Conservation (phyloP, 2,113 vertebrate species). For the Octodon degus region DNA sequence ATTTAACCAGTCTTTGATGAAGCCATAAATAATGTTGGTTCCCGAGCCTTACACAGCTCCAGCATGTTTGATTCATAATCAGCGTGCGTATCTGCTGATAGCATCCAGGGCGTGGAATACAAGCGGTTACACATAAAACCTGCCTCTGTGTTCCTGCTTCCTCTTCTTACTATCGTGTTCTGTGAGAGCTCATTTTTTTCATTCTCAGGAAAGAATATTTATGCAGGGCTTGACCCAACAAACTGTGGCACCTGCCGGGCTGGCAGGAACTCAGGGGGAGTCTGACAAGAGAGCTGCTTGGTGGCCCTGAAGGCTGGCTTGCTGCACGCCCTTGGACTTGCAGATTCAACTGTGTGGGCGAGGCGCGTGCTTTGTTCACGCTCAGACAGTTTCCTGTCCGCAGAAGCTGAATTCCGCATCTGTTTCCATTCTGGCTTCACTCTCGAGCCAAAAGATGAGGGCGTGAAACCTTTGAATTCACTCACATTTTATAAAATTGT, state of each 20-base stretch:
- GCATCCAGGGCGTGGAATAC: not conserved
- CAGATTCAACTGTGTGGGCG: too few relatives aligned
- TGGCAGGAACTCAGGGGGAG: not conserved
- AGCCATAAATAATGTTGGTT: not conserved
- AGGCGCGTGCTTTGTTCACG: rapidly evolving
- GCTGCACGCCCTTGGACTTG: rapidly evolving
- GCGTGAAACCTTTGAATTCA: not conserved
- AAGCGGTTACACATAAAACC: not conserved
- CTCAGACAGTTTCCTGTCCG: not conserved
- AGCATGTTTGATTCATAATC: not conserved
- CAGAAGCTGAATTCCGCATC: not conserved
- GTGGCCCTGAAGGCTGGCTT: not conserved
- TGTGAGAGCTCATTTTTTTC: not conserved
- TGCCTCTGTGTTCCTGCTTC: slow-evolving; percentile 24
- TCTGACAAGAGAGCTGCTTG: not conserved
- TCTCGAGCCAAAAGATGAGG: not conserved
- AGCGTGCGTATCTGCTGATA: not conserved
- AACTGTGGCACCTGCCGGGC: slow-evolving; percentile 18
- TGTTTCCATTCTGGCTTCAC: not conserved
- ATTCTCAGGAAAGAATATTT: slow-evolving; percentile 43
- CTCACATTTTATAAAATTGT: not conserved
- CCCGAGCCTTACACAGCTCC: not conserved
- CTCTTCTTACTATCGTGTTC: slow-evolving; percentile 14
- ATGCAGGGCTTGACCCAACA: not conserved
- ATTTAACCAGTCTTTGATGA: not conserved